Evolutionary conservation across 1,140 invertebrate species (phyloP).

Genomic region (Druon quercuslanigerum): DNA sequence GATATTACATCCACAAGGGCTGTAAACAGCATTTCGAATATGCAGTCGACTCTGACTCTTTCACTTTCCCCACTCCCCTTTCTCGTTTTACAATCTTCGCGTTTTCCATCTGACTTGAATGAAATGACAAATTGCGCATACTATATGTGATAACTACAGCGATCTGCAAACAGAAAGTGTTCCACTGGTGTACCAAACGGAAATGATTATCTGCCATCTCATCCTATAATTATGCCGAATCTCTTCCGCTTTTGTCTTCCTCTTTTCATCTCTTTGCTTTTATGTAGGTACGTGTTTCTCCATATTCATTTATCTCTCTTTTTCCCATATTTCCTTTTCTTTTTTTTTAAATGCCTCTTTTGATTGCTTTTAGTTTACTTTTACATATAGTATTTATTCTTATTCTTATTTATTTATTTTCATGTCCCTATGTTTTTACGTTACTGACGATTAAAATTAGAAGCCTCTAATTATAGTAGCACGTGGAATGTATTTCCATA

Average conservation of each 20-base stretch:
- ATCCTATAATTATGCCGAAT: neutral
- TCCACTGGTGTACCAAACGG: neutral
- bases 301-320: neutral
- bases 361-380: neutral
- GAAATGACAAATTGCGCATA: neutral
- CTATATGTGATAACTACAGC: conserved; percentile 4
- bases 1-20: neutral
- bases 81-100: conserved; percentile 8
- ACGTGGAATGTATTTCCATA: too few species aligned
- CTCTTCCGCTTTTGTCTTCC: neutral
- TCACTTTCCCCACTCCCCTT: neutral
- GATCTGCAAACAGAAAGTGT: neutral
- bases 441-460: too few species aligned
- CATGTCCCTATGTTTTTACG: too few species aligned
- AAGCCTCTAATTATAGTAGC: too few species aligned
- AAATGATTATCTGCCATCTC: conserved; percentile 13
- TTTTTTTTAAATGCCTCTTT: neutral
- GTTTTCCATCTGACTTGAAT: conserved; percentile 20
- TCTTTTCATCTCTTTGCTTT: neutral
- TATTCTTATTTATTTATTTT: too few species aligned
- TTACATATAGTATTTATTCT: neutral
- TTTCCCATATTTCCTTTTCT: neutral
- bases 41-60: neutral
- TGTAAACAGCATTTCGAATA: conserved; percentile 1
- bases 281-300: neutral